Conservation (phyloP, 2,888 invertebrate species). For the Ormyrus pomaceus region DNA sequence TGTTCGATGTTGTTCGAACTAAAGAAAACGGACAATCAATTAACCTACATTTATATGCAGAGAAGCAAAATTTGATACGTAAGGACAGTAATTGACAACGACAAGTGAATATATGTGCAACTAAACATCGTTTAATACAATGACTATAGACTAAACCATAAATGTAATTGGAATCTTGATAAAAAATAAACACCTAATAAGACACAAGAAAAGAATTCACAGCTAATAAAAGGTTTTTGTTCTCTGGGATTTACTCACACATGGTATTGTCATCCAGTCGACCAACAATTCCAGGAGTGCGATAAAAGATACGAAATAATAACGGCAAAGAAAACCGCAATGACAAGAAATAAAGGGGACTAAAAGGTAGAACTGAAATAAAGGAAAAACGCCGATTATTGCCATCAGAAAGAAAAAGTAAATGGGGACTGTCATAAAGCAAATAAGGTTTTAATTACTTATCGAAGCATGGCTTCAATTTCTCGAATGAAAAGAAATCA, state of each 20-base stretch:
- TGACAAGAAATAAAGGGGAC: slow-evolving; percentile 56
- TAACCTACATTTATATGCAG: too few relatives aligned
- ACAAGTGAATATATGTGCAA: background rate
- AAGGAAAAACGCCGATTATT: background rate
- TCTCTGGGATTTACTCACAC: slow-evolving; percentile 71
- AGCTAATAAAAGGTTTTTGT: slow-evolving; percentile 48
- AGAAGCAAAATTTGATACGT: too few relatives aligned
- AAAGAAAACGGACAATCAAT: background rate
- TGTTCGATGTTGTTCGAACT: slow-evolving; percentile 6
- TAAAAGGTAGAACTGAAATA: slow-evolving; percentile 39
- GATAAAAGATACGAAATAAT: slow-evolving; percentile 70
- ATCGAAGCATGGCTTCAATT: too few relatives aligned
- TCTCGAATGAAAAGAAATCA: too few relatives aligned
- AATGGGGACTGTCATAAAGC: too few relatives aligned
- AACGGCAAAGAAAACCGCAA: slow-evolving; percentile 53
- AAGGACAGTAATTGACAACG: too few relatives aligned
- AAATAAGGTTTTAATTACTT: too few relatives aligned
- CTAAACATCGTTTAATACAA: slow-evolving; percentile 22
- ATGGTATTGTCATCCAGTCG: slow-evolving; percentile 73
- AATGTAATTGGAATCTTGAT: slow-evolving; percentile 40
- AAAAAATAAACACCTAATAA: slow-evolving; percentile 28
- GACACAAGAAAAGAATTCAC: slow-evolving; percentile 44
- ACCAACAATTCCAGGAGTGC: slow-evolving; percentile 75
- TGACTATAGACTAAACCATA: slow-evolving; percentile 29
- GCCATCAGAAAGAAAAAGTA: slow-evolving; percentile 15